Percentiles rank a stretch among this genome's conserved stretches.
These are phyloP conservation scores for Ridgeia piscesae DNA, from an alignment of 1,140 invertebrate genomes.

Conservation along the genomic window DNA sequence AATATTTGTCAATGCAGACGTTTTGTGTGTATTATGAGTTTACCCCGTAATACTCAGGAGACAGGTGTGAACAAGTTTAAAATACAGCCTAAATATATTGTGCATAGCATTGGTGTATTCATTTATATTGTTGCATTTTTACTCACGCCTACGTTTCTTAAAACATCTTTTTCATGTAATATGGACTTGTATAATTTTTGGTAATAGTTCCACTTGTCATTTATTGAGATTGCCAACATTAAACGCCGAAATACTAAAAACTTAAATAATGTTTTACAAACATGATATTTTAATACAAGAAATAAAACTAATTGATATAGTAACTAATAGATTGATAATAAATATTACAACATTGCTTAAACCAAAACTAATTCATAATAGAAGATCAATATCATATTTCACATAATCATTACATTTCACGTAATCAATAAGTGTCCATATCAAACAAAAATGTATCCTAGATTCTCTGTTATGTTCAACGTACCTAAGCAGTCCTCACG, in stretches of 20 bases:
- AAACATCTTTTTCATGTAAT: not conserved
- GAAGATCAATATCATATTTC: not conserved
- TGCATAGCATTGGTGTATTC: too few relatives aligned
- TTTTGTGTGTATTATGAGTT: too few relatives aligned
- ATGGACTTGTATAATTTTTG: not conserved
- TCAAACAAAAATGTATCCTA: not conserved
- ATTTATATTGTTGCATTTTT: too few relatives aligned
- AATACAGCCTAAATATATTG: too few relatives aligned
- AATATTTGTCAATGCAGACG: too few relatives aligned
- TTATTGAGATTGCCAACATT: not conserved
- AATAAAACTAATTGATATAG: not conserved
- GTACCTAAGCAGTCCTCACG: not conserved
- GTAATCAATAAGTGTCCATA: not conserved
- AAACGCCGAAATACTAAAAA: not conserved
- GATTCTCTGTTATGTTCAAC: not conserved
- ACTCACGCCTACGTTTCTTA: too few relatives aligned
- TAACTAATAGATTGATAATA: not conserved
- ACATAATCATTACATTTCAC: not conserved
- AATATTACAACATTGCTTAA: not conserved
- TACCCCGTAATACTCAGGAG: too few relatives aligned
- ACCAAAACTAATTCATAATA: not conserved
- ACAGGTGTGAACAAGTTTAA: too few relatives aligned
- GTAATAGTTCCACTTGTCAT: not conserved
- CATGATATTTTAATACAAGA: not conserved
- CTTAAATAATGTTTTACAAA: not conserved